Evolutionary conservation across 2,113 vertebrate species (phyloP).

Genomic region (Heliornis fulica): DNA sequence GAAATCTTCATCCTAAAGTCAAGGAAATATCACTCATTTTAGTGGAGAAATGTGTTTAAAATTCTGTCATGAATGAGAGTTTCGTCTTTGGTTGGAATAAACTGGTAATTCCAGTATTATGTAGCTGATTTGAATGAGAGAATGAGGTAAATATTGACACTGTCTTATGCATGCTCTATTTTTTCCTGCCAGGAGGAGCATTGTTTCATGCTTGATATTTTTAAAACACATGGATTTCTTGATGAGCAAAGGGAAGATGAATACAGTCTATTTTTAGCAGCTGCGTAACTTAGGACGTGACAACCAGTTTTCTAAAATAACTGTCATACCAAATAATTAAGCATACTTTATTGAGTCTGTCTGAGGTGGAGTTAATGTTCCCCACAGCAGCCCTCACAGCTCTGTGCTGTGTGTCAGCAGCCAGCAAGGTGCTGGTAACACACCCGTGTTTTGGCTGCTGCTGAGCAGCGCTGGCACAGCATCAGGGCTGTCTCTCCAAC

Average conservation of each 20-base stretch:
- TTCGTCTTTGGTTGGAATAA: neutral
- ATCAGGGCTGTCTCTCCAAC: too few species aligned
- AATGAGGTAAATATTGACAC: rapidly evolving
- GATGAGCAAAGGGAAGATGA: neutral
- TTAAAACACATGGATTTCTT: neutral
- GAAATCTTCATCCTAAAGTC: neutral
- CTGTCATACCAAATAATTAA: neutral
- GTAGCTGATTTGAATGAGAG: neutral
- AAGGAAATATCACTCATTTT: neutral
- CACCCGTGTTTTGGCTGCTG: too few species aligned
- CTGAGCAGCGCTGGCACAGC: too few species aligned
- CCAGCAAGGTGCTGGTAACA: too few species aligned
- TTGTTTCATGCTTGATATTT: neutral
- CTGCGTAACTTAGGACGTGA: neutral
- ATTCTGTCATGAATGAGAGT: neutral
- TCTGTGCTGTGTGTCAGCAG: too few species aligned
- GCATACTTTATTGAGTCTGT: too few species aligned
- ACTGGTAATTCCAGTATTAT: neutral
- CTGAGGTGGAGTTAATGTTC: too few species aligned
- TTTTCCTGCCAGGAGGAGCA: neutral
- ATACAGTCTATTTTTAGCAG: neutral
- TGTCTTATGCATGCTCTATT: neutral
- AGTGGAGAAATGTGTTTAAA: neutral
- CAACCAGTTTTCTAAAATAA: neutral
- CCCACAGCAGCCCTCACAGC: too few species aligned